Evolutionary conservation across 53 echinoderm and acorn worm species (phyloP), one percentile per base, ranked within the genome.

Genomic region (Actinopyga echinites): DNA sequence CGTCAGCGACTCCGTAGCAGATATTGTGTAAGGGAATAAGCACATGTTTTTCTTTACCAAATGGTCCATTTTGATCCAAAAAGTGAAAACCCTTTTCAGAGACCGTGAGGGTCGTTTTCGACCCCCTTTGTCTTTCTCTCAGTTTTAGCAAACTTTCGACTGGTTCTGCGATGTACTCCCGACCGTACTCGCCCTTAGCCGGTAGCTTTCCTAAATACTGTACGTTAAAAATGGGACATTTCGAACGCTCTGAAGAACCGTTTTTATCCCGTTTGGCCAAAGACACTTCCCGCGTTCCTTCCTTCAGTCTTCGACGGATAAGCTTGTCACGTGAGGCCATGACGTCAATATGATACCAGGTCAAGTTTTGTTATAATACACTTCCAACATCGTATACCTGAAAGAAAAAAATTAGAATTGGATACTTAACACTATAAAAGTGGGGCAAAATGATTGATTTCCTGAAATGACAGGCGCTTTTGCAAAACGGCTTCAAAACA

Each of bases 1-100:
- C 94, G 64, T 99, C 99, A 20, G 94, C 99, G 33, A 99, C 93
- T 8, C 99, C 99, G 59, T 99, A 99, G 57, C 99, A 99, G 24
- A 99, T 90, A 54, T 99, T 94, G 57, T 99, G 94, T 29, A 99
- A 90, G 2, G 99, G 99, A 75, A 99, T 99, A n/a, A 95, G 65
- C 23, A 99, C 92, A 57, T 99, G 99, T 26, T 92, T 99, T 64
- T 95, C 99, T 80, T 95, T 94, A 19, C 99, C 99, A 56, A 99
- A 99, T 0, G 99, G 92, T 17, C 99, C 99, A 67, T 99, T 90
- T 6, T 87, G 88, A 74, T 95, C 99, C 61, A 95, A 58, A 65
- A 99, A 99, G 78, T 95, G 99, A 80, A 99, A 99, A 2, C 99
- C 99, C 56, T 89, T 92, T 43, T 90, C 92, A 11, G 99, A 89